These are phyloP conservation scores for Malacoraja senta DNA, from an alignment of 2,797 vertebrate species.

Conservation along the genomic window DNA sequence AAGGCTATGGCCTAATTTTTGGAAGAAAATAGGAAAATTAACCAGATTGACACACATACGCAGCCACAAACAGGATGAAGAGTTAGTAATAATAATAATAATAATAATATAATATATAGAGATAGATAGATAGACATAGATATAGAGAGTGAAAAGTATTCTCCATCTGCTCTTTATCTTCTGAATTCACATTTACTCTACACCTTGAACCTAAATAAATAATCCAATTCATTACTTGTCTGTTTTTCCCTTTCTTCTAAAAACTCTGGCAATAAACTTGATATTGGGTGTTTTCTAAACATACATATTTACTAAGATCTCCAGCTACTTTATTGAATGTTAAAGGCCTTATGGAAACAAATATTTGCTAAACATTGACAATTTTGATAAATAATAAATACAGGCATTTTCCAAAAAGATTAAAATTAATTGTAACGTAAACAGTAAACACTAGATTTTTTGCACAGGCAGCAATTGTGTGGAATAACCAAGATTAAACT, in stretches of 20 bases:
- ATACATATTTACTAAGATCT: neutral
- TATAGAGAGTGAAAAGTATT: neutral
- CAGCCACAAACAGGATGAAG: no score
- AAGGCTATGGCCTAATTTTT: no score
- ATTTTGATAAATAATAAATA: neutral
- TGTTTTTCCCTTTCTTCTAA: no score
- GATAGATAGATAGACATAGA: no score
- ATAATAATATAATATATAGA: no score
- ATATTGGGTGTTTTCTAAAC: no score
- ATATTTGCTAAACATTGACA: neutral
- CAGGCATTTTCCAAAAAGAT: neutral
- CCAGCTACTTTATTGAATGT: slow-evolving; percentile 4
- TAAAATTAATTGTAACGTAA: neutral
- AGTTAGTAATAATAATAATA: no score
- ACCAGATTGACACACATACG: no score
- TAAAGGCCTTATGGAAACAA: neutral
- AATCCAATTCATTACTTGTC: no score
- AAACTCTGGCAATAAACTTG: no score
- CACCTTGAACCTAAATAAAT: neutral
- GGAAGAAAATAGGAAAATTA: no score
- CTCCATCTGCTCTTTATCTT: neutral
- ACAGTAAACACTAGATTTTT: neutral
- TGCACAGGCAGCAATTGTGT: neutral
- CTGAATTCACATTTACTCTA: neutral
- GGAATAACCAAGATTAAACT: neutral